Evolutionary conservation across 2,888 invertebrate species (phyloP).

Genomic region (Sesamia inferens): DNA sequence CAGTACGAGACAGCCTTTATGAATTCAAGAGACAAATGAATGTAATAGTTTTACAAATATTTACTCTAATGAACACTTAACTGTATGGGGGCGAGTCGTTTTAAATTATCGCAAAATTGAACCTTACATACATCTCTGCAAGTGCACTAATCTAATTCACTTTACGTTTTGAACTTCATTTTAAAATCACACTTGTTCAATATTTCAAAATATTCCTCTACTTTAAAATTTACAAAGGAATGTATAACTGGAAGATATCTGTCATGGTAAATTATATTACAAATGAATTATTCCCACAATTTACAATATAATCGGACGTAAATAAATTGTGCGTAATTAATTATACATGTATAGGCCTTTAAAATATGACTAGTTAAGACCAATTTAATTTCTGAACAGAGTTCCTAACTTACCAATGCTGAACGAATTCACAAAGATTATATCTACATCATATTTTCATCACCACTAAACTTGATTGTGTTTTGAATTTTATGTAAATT

Average conservation of each 20-base stretch:
- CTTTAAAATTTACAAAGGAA: conserved; percentile 82
- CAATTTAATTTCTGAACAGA: conserved; percentile 66
- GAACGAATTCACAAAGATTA: conserved; percentile 52
- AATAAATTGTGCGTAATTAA: conserved; percentile 84
- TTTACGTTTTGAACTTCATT: conserved; percentile 85
- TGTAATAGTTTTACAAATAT: conserved; percentile 83
- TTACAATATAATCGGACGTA: conserved; percentile 66
- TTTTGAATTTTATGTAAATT: conserved; percentile 24
- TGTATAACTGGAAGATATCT: conserved; percentile 84
- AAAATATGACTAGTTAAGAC: conserved; percentile 87
- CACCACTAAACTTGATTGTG: conserved; percentile 25
- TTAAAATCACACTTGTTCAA: conserved; percentile 82
- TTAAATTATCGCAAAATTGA: conserved; percentile 84
- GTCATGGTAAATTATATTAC: conserved; percentile 66
- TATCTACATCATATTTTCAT: conserved; percentile 48
- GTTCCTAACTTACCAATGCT: conserved; percentile 53
- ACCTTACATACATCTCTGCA: conserved; percentile 81
- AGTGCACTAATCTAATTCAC: conserved; percentile 80
- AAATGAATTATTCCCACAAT: conserved; percentile 57
- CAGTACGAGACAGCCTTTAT: conserved; percentile 86
- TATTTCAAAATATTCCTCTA: conserved; percentile 72
- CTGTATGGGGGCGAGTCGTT: conserved; percentile 81
- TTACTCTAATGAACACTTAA: conserved; percentile 89
- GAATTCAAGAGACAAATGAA: conserved; percentile 81
- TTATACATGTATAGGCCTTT: conserved; percentile 79